These are phyloP conservation scores for Oplegnathus fasciatus DNA, from an alignment of 2,113 vertebrate genomes.

Conservation along the genomic window DNA sequence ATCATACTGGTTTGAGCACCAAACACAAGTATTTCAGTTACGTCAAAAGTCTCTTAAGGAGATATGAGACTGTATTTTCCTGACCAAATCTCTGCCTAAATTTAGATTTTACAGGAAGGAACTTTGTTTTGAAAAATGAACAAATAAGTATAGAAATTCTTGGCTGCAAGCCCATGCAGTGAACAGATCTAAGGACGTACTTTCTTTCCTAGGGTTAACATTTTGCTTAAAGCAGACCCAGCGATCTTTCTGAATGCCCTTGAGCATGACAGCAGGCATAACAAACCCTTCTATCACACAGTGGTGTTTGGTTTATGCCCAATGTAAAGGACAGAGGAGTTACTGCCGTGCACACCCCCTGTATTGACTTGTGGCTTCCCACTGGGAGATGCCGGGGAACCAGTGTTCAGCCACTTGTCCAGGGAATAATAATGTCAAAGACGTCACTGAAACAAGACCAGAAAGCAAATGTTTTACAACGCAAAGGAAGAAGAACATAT, in stretches of 20 bases:
- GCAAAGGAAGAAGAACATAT: conserved; percentile 46
- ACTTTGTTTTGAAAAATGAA: background rate
- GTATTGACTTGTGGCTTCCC: conserved; percentile 48
- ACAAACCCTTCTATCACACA: conserved; percentile 40
- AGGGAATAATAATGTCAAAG: conserved; percentile 47
- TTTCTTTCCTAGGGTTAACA: background rate
- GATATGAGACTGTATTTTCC: background rate
- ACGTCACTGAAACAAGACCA: conserved; percentile 42
- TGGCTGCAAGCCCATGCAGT: background rate
- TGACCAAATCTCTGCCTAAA: background rate
- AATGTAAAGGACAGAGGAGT: conserved; percentile 48
- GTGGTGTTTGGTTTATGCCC: conserved; percentile 40
- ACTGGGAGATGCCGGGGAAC: conserved; percentile 32
- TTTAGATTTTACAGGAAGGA: background rate
- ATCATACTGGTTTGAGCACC: background rate
- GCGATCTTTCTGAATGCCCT: conserved; percentile 42
- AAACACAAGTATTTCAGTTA: background rate
- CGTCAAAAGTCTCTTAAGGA: background rate
- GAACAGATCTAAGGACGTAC: background rate
- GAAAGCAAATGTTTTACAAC: conserved; percentile 59
- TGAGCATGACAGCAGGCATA: conserved; percentile 50
- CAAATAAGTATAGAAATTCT: background rate
- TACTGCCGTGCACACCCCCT: conserved; percentile 25
- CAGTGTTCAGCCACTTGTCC: conserved; percentile 32
- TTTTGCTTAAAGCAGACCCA: conserved; percentile 33